Evolutionary conservation across 2,797 vertebrate species (phyloP).

Genomic region (Myotis vivesi): DNA sequence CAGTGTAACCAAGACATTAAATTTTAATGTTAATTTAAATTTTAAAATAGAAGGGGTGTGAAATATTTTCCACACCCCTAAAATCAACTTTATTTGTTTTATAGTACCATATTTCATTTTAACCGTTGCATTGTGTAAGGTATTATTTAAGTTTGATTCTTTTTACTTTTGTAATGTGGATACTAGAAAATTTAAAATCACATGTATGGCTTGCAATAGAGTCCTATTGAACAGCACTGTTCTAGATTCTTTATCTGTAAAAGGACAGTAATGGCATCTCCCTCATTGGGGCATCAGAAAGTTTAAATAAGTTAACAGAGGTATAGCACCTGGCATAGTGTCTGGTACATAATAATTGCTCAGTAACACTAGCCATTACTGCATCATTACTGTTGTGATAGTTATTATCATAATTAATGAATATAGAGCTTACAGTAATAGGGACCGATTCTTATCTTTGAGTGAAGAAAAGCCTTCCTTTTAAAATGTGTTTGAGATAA

Average conservation of each 20-base stretch:
- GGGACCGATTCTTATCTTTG: neutral
- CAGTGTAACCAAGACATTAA: neutral
- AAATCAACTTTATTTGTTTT: neutral
- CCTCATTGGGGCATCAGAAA: neutral
- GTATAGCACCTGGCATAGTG: neutral
- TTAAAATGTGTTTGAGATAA: neutral
- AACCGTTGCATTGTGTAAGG: neutral
- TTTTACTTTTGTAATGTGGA: neutral
- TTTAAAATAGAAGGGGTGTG: neutral
- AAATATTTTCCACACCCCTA: neutral
- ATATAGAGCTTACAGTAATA: neutral
- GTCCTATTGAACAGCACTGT: neutral
- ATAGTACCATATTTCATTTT: slow-evolving; percentile 9
- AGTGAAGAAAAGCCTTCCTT: neutral
- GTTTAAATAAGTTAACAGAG: neutral
- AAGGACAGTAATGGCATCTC: neutral
- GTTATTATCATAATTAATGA: neutral
- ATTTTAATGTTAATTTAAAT: neutral
- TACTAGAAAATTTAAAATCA: neutral
- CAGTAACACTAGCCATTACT: neutral
- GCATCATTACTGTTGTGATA: neutral
- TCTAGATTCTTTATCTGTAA: neutral
- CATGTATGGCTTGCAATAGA: neutral
- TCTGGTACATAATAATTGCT: neutral
- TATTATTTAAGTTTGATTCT: slow-evolving; percentile 4